Percentiles rank a stretch among this genome's conserved stretches.
Evolutionary conservation across 1,140 invertebrate genomes (phyloP).

Genomic region (Drosophila takahashii): DNA sequence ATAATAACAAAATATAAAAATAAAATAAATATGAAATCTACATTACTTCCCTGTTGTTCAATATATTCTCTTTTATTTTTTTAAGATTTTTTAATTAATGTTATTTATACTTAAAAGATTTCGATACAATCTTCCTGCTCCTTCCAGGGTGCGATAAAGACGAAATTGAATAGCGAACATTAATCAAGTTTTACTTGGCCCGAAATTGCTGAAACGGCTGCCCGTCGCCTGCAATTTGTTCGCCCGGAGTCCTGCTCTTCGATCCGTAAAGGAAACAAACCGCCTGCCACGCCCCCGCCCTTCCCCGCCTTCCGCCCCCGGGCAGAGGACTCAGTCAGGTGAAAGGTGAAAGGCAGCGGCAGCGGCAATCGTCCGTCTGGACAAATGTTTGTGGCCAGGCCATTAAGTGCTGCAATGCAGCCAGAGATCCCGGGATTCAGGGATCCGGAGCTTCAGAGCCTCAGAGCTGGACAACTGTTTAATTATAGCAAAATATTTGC

Average conservation of each 20-base stretch:
- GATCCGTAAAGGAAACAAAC: slow-evolving; percentile 22
- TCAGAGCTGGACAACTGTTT: slow-evolving; percentile 20
- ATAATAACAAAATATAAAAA: too few species aligned
- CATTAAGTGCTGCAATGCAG: slow-evolving; percentile 57
- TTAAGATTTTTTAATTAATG: not conserved
- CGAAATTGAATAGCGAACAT: slow-evolving; percentile 53
- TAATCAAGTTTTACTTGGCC: slow-evolving; percentile 50
- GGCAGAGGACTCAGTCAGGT: not conserved
- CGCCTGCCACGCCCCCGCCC: slow-evolving; percentile 8
- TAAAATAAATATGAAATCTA: too few species aligned
- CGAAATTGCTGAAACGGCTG: slow-evolving; percentile 26
- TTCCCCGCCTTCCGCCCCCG: not conserved
- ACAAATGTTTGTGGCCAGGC: slow-evolving; percentile 51
- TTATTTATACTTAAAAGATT: not conserved
- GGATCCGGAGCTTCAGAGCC: not conserved
- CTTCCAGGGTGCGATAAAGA: not conserved
- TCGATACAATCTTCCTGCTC: not conserved
- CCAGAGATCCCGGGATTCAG: not conserved
- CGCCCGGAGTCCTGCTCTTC: slow-evolving; percentile 23
- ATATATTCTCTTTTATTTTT: too few species aligned
- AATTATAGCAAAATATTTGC: slow-evolving; percentile 68
- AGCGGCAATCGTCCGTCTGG: slow-evolving; percentile 3
- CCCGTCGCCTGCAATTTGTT: slow-evolving; percentile 9
- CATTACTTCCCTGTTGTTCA: too few species aligned
- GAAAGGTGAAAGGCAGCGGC: slow-evolving; percentile 25